Conservation (phyloP, 2,113 vertebrate species). For the Tyto alba region DNA sequence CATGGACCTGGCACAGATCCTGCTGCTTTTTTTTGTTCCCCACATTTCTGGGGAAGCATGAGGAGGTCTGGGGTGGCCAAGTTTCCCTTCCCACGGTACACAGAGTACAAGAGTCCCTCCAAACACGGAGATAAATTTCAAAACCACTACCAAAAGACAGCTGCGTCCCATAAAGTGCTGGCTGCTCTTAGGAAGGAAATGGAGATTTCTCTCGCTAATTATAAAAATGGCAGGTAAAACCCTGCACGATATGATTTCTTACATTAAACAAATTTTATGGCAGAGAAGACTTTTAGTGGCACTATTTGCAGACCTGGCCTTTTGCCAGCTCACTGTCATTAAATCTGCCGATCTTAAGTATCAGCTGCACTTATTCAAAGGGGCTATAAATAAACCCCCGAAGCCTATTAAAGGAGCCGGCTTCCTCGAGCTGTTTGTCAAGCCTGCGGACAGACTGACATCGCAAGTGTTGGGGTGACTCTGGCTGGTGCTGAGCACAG, state of each 20-base stretch:
- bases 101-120: background rate
- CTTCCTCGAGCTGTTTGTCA: constrained; percentile 8
- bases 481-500: background rate
- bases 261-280: constrained; percentile 68
- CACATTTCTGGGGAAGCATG: fast-evolving
- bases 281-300: constrained; percentile 61
- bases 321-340: constrained; percentile 63
- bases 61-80: background rate
- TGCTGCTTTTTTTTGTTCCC: background rate
- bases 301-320: constrained; percentile 62
- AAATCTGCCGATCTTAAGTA: constrained; percentile 67
- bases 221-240: constrained; percentile 54
- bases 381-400: constrained; percentile 64
- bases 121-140: background rate
- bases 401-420: constrained; percentile 44
- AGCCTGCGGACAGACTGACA: background rate
- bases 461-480: background rate
- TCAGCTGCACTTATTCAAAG: constrained; percentile 69
- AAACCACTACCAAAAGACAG: background rate
- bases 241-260: constrained; percentile 53
- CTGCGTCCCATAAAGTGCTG: background rate
- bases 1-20: background rate
- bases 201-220: constrained; percentile 50
- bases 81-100: background rate
- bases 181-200: background rate